These are phyloP conservation scores for Cassiopea andromeda DNA, from an alignment of 30 jellyfish, hydroid and myxozoan genomes.

Conservation along the genomic window DNA sequence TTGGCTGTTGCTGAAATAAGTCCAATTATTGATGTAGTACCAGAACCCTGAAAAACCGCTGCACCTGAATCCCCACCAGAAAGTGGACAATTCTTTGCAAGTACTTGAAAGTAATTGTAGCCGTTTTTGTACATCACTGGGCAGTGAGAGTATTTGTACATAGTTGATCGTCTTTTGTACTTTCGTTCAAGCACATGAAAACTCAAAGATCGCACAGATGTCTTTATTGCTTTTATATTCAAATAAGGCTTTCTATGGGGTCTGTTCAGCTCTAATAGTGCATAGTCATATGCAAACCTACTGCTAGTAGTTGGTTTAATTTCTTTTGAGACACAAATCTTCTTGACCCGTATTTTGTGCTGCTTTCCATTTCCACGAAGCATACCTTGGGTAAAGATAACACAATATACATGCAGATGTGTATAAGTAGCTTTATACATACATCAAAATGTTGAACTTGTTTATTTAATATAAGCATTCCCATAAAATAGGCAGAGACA, in stretches of 20 bases:
- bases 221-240: constrained; percentile 24
- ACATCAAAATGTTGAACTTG: too few species aligned
- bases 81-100: constrained; percentile 62
- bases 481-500: too few species aligned
- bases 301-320: constrained; percentile 40
- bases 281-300: constrained; percentile 60
- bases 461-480: too few species aligned
- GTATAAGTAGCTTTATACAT: too few species aligned
- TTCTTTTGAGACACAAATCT: constrained; percentile 42
- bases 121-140: constrained; percentile 1
- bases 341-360: constrained; percentile 68
- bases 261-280: constrained; percentile 53
- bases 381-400: constrained; percentile 17
- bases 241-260: constrained; percentile 60
- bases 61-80: constrained; percentile 63
- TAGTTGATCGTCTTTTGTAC: background rate
- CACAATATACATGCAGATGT: too few species aligned
- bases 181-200: constrained; percentile 32
- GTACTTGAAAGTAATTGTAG: constrained; percentile 1
- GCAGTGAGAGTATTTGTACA: constrained; percentile 56
- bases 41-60: constrained; percentile 44
- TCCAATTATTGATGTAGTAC: constrained; percentile 32
- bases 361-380: constrained; percentile 68
- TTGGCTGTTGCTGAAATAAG: constrained; percentile 42
- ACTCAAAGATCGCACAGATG: constrained; percentile 18